phyloP scores from a whole-genome alignment of 92 coral and sea anemone species.

The Zoanthus solanderi region DNA sequence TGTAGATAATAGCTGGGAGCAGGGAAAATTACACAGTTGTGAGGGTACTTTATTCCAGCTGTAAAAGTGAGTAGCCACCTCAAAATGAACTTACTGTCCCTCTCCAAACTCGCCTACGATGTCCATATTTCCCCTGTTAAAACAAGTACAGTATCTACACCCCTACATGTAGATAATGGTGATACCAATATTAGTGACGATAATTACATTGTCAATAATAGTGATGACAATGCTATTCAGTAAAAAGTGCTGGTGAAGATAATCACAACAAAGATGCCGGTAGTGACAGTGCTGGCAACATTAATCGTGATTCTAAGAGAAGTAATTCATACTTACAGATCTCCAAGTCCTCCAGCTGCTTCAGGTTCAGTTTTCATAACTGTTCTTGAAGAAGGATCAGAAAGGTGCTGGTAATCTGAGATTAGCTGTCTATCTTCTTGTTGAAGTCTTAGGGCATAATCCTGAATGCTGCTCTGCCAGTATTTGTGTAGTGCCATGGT shows the following conservation, averaged over 20 bases:
- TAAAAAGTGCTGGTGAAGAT: background rate
- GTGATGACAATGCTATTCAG: background rate
- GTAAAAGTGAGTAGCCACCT: too few species aligned
- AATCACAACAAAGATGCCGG: background rate
- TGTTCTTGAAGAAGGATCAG: constrained; percentile 40
- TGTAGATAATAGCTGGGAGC: too few species aligned
- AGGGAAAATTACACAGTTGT: too few species aligned
- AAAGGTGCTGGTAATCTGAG: constrained; percentile 80
- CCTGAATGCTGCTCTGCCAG: constrained; percentile 84
- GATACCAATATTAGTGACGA: background rate
- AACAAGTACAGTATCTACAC: too few species aligned
- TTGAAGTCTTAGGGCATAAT: constrained; percentile 86
- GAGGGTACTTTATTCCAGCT: too few species aligned
- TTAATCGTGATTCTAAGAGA: background rate
- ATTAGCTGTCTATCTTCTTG: constrained; percentile 88
- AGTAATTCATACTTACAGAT: constrained; percentile 19
- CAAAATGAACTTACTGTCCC: too few species aligned
- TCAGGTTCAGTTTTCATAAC: constrained; percentile 29
- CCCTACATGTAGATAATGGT: too few species aligned
- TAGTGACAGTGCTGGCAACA: background rate
- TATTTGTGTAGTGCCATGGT: constrained; percentile 86
- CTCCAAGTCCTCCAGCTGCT: background rate
- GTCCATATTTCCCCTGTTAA: too few species aligned
- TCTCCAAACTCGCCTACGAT: too few species aligned
- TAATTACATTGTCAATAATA: too few species aligned